Base-by-base conservation (phyloP, 1,140 invertebrate species). In the Nephila pilipes region DNA sequence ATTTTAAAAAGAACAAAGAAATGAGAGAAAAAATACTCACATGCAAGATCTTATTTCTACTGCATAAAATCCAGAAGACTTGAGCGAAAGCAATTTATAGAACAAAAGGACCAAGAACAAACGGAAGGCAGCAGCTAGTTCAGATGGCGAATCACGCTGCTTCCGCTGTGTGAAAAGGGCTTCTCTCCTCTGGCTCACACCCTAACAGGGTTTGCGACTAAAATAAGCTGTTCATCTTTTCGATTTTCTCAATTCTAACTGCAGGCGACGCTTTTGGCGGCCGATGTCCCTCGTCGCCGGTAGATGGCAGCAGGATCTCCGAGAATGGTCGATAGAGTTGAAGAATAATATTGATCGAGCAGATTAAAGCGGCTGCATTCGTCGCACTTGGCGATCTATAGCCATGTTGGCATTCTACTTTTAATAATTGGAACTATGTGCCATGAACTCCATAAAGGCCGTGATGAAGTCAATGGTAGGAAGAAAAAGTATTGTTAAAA, bases 181-280 rank as follows among this genome's bases (percentile, higher is more conserved):
- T 58, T 25, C 83, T 58, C 55, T 85, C 38, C 54, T 32, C 83
- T 54, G n/a, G 83, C 29, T 60, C 83, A 85, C 83, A 85, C 83
- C 65, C 83, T 85, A 85, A 85, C 83, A 18, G 57, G 83, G 55
- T 85, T 85, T 85, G 57, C 58, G 83, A 85, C 83, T 85, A 85
- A 85, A 85, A 85, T 85, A 85, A 85, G 83, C 55, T 85, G 54
- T 85, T 85, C 83, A 85, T 85, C 83, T 85, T 60, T 85, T 57
- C 54, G 46, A 60, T 58, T 57, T 58, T 60, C 57, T 55, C 29
- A n/a, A 57, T 57, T 36, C 55, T 46, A 20, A 36, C 55, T 85
- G 54, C 55, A 85, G 83, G 83, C 46, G 55, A 60, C 54, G 83
- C 54, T 57, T 20, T 57, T 14, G 83, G 83, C 18, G 83, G 5